Evolutionary conservation across 2,113 vertebrate genomes (phyloP), one percentile per base, ranked within the genome.

Genomic region (Chitala chitala): DNA sequence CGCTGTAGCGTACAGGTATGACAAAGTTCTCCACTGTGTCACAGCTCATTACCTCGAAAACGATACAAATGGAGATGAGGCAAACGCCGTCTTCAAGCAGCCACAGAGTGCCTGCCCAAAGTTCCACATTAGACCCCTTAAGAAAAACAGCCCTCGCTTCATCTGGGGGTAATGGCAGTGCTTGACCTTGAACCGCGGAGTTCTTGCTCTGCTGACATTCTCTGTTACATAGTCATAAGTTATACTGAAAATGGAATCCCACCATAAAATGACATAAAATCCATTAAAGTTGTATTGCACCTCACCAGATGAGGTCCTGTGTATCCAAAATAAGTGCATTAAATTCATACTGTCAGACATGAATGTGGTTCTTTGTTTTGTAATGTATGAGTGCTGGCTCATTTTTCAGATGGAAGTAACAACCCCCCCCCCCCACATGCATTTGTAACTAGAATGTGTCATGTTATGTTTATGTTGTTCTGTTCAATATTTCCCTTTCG

Each of bases 21-120:
- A 42, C 61, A 53, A 38, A 78, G 44, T 48, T 13, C 29, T 33
- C 51, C 56, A 38, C 65, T 54, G 44, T 46, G 66, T 71, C 72
- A 77, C 78, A 81, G 79, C 75, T 83, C 82, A 80, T 80, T 80
- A 78, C 78, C 69, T 75, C 71, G 54, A 40, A 69, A 78, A 83
- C 77, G 75, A 75, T 70, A 78, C 63, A 70, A 42, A 51, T 59
- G 64, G 64, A 69, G 75, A 71, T 61, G 64, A 75, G 54, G 66
- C 36, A 44, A 58, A 76, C 42, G 72, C 63, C 75, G 78, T 79
- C 75, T 73, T 76, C 65, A 77, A 51, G 48, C 68, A 68, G 22
- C 48, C 59, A 17, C 55, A 22, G 9, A 15, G 48, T 22, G 51
- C 59, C 40, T 72, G 75, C 8, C 12, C 55, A 38, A 71, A 71